Percentiles rank a stretch among this genome's conserved stretches.
These are phyloP conservation scores for Helicoverpa zea DNA, from an alignment of 1,140 invertebrate genomes.

Conservation along the genomic window DNA sequence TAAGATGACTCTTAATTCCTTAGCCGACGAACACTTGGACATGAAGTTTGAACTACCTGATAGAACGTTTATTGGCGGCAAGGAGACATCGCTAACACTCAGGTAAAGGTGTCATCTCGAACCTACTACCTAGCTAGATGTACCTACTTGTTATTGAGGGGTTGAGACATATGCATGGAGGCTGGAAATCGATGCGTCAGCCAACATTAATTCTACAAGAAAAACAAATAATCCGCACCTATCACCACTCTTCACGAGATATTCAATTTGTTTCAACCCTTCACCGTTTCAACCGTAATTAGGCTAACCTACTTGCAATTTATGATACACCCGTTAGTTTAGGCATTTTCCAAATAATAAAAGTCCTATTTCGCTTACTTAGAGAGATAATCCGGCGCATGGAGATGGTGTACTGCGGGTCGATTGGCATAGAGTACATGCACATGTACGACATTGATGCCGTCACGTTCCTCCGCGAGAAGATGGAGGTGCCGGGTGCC, in stretches of 20 bases:
- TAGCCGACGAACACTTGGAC: constrained; percentile 98
- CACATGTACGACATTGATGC: constrained; percentile 93
- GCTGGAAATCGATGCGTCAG: too few relatives aligned
- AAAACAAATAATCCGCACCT: too few relatives aligned
- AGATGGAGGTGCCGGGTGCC: constrained; percentile 92
- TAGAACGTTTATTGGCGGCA: constrained; percentile 97
- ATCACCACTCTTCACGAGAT: too few relatives aligned
- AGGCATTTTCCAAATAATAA: neutral
- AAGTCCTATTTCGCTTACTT: constrained; percentile 56
- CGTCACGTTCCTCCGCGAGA: constrained; percentile 93
- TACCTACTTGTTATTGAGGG: too few relatives aligned
- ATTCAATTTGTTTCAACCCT: too few relatives aligned
- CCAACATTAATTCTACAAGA: too few relatives aligned
- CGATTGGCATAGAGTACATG: constrained; percentile 95
- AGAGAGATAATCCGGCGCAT: constrained; percentile 93
- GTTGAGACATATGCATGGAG: too few relatives aligned
- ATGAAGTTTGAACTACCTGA: constrained; percentile 97
- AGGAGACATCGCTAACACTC: constrained; percentile 94
- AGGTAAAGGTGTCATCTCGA: constrained; percentile 83
- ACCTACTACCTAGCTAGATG: neutral
- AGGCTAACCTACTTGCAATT: too few relatives aligned
- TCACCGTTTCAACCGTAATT: too few relatives aligned
- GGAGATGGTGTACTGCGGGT: constrained; percentile 90
- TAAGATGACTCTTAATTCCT: neutral
- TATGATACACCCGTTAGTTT: too few relatives aligned